phyloP scores from a whole-genome alignment of 1,140 invertebrate species.

The Cylas formicarius region DNA sequence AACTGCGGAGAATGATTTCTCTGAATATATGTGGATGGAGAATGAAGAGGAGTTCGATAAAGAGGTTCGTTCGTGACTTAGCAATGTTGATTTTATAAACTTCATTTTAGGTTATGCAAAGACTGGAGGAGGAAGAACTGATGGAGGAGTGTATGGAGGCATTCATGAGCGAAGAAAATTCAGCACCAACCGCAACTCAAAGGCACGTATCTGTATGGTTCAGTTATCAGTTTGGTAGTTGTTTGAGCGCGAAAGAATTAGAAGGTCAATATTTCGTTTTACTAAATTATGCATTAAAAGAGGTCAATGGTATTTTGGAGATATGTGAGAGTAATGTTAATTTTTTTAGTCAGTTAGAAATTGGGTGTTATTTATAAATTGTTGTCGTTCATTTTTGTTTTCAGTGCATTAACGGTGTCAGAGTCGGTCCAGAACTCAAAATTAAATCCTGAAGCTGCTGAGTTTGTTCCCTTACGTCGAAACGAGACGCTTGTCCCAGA shows the following conservation, averaged over 20 bases:
- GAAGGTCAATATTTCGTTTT: no score
- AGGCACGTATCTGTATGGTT: no score
- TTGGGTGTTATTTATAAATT: no score
- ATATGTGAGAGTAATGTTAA: no score
- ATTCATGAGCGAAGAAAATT: constrained; percentile 61
- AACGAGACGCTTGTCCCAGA: constrained; percentile 15
- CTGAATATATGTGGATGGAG: constrained; percentile 88
- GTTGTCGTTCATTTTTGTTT: no score
- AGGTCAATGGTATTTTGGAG: no score
- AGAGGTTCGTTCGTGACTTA: constrained; percentile 50
- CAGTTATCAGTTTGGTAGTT: no score
- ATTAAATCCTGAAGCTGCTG: constrained; percentile 35
- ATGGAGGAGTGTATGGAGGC: constrained; percentile 81
- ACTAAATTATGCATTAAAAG: no score
- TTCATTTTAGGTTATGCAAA: constrained; percentile 64
- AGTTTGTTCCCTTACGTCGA: constrained; percentile 30
- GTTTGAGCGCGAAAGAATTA: no score
- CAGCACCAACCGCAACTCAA: no score
- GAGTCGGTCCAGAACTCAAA: constrained; percentile 23
- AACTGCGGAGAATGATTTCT: constrained; percentile 65
- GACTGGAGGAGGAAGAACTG: constrained; percentile 76
- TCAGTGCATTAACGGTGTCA: no score
- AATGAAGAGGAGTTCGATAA: constrained; percentile 84
- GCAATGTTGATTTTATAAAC: not conserved
- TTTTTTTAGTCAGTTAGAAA: no score